A percentile compares a stretch with the other conserved stretches of the same genome.
phyloP scores from a whole-genome alignment of 1,140 invertebrate genomes.

The Drosophila pseudoobscura region DNA sequence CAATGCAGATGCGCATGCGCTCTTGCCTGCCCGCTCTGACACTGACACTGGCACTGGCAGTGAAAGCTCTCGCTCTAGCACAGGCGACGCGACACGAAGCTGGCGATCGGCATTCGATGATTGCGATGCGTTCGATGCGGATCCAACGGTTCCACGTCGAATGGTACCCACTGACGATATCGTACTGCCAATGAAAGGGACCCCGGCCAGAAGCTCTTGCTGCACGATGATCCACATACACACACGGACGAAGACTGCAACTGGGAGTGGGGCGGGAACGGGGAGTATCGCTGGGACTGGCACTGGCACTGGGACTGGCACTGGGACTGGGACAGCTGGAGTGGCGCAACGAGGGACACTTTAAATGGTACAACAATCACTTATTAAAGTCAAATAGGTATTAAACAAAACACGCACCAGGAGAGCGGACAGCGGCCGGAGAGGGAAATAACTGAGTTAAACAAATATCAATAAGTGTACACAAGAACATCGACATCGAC shows the following conservation, averaged over 20 bases:
- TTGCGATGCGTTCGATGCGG: conserved; percentile 25
- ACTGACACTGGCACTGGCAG: background rate
- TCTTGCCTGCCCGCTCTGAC: background rate
- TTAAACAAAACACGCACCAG: conserved; percentile 73
- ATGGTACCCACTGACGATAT: conserved; percentile 36
- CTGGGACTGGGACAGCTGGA: conserved; percentile 7
- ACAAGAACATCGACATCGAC: conserved; percentile 28
- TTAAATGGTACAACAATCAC: conserved; percentile 81
- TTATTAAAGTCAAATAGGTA: conserved; percentile 83
- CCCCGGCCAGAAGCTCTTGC: conserved; percentile 29
- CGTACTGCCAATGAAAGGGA: conserved; percentile 36
- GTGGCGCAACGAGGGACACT: conserved; percentile 69
- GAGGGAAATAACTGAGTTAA: conserved; percentile 50
- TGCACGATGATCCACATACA: conserved; percentile 31
- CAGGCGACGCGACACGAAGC: conserved; percentile 1
- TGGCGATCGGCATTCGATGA: conserved; percentile 10
- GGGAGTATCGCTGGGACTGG: background rate
- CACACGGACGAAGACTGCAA: conserved; percentile 4
- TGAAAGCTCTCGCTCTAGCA: conserved; percentile 4
- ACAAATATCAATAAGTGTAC: conserved; percentile 76
- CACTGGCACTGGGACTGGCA: background rate
- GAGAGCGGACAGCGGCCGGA: conserved; percentile 14
- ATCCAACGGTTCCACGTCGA: conserved; percentile 33
- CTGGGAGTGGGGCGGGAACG: background rate
- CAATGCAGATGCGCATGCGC: conserved; percentile 47